Evolutionary conservation across 2,888 invertebrate species (phyloP), one percentile per base, ranked within the genome.

Genomic region (Horisme vitalbata): DNA sequence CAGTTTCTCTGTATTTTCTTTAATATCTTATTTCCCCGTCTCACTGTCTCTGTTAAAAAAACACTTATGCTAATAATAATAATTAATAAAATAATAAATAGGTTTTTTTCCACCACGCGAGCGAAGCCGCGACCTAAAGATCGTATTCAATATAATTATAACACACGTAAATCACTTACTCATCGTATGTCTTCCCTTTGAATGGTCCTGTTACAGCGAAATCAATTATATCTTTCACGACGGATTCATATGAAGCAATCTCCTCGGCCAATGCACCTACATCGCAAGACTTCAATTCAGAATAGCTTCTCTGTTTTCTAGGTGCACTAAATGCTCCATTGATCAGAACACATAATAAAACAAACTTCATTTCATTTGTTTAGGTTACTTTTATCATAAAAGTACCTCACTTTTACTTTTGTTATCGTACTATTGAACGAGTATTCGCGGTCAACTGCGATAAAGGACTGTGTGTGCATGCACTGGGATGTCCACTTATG

Each of bases 121-220:
- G n/a, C n/a, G n/a, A n/a, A n/a, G n/a, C n/a, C n/a, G n/a, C n/a
- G n/a, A n/a, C n/a, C n/a, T n/a, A n/a, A n/a, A n/a, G n/a, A n/a
- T n/a, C n/a, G n/a, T n/a, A n/a, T n/a, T n/a, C n/a, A n/a, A n/a
- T n/a, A n/a, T n/a, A n/a, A n/a, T n/a, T n/a, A n/a, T n/a, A n/a
- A n/a, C n/a, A n/a, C n/a, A n/a, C n/a, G n/a, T n/a, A 5, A 18
- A 2, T n/a, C 11, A 82, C 82, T 82, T 50, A 88, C 90, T 88
- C 91, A 12, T 88, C 63, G 72, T 91, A 93, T 0, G 92, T 92
- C 63, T 80, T 84, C 39, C 91, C 91, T 75, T 91, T 91, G 59
- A 90, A 92, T 0, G 82, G 75, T 1, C 92, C 93, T 32, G 74
- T 62, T 0, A 84, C 77, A 12, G 46, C 45, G 35, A 84, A 85